Conservation (phyloP, 1,140 invertebrate genomes). For the Calephelis virginiensis region DNA sequence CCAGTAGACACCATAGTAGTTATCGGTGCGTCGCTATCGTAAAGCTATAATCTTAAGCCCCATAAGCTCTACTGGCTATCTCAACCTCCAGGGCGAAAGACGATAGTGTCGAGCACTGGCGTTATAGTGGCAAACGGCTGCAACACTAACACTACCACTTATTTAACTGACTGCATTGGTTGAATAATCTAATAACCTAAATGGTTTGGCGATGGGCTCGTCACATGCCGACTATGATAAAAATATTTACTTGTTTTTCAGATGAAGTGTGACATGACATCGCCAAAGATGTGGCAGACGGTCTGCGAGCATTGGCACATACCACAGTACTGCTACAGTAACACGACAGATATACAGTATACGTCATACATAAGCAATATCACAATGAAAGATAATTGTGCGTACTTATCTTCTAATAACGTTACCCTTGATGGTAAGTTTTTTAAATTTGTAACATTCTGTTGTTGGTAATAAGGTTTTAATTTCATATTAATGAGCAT, state of each 20-base stretch:
- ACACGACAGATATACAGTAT: slow-evolving; percentile 47
- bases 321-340: slow-evolving; percentile 66
- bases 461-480: not conserved
- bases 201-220: no score
- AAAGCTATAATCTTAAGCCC: no score
- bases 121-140: not conserved
- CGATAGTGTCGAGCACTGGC: no score
- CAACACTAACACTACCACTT: not conserved
- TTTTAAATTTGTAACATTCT: not conserved
- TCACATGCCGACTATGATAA: no score
- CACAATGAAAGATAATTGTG: slow-evolving; percentile 43
- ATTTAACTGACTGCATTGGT: not conserved
- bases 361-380: slow-evolving; percentile 38
- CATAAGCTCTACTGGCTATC: no score
- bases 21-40: no score
- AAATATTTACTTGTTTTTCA: slow-evolving; percentile 35
- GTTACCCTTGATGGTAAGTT: slow-evolving; percentile 55
- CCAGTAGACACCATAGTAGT: no score
- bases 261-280: slow-evolving; percentile 74
- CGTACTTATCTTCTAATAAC: slow-evolving; percentile 43
- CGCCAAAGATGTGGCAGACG: slow-evolving; percentile 69
- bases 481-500: not conserved
- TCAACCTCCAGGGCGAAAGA: no score
- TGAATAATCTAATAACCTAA: no score
- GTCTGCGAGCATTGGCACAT: slow-evolving; percentile 77